Evolutionary conservation across 2,113 vertebrate genomes (phyloP).

Genomic region (Cichladusa arquata): DNA sequence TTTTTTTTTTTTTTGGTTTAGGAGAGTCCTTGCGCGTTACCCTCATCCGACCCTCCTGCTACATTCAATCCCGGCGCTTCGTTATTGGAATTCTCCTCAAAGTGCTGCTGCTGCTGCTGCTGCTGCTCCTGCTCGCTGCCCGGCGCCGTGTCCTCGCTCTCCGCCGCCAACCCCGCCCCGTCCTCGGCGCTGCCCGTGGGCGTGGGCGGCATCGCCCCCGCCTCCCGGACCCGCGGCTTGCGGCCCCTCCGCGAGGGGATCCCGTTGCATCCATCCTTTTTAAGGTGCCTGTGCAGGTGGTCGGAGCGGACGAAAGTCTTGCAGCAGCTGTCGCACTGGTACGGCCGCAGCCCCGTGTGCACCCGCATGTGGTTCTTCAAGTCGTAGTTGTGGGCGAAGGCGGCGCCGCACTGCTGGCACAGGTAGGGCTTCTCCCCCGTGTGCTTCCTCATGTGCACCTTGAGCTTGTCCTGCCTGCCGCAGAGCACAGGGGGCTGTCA

Average conservation of each 20-base stretch:
- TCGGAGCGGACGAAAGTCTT: constrained; percentile 99
- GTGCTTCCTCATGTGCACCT: constrained; percentile 98
- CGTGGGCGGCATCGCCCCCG: too few species aligned
- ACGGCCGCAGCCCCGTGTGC: constrained; percentile 96
- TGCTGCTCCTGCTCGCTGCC: not conserved
- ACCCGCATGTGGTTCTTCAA: constrained; percentile 99
- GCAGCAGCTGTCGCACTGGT: constrained; percentile 97
- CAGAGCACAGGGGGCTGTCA: too few species aligned
- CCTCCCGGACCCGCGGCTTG: constrained; percentile 86
- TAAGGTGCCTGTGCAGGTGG: constrained; percentile 97
- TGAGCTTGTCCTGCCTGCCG: constrained; percentile 97
- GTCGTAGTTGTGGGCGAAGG: constrained; percentile 99
- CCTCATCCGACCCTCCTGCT: constrained; percentile 63
- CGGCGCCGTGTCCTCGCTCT: not conserved
- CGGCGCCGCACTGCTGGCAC: constrained; percentile 95
- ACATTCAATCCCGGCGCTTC: constrained; percentile 71
- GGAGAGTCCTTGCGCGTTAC: constrained; percentile 69
- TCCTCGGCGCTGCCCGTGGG: too few species aligned
- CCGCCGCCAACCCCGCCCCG: too few species aligned
- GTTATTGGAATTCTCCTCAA: constrained; percentile 69
- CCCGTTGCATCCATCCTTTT: constrained; percentile 97
- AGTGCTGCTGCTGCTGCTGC: constrained; percentile 71
- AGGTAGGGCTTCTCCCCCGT: constrained; percentile 98
- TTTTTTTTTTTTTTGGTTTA: constrained; percentile 64
- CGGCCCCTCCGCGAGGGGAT: constrained; percentile 90